Conservation (phyloP, 1,140 invertebrate genomes). For the Rhagoletis pomonella region DNA sequence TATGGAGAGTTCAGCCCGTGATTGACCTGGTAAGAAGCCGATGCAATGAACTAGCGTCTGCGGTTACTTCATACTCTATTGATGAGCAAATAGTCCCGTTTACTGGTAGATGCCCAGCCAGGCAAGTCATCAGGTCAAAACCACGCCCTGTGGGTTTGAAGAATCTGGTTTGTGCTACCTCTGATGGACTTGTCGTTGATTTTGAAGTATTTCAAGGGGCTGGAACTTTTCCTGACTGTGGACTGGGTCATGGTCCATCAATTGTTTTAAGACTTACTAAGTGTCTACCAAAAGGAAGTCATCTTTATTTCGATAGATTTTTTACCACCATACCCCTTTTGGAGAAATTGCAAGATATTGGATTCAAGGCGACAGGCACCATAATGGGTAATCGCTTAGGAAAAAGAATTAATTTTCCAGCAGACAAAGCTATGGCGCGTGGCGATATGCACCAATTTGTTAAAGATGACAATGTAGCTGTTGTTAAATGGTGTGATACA, state of each 20-base stretch:
- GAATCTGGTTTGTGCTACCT: conserved; percentile 30
- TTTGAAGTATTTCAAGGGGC: conserved; percentile 35
- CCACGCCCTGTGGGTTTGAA: conserved; percentile 50
- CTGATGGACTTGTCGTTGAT: background rate
- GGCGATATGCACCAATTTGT: conserved; percentile 11
- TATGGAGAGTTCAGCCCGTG: conserved; percentile 6
- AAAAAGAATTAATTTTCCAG: too few relatives aligned
- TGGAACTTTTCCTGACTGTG: conserved; percentile 55
- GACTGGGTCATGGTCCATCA: conserved; percentile 46
- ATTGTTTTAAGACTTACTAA: conserved; percentile 49
- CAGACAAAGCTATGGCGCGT: background rate
- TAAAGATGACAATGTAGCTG: background rate
- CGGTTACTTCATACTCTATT: conserved; percentile 56
- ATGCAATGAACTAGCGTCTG: conserved; percentile 35
- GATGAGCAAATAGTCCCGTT: conserved; percentile 66
- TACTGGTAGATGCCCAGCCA: conserved; percentile 58
- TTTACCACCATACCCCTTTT: conserved; percentile 53
- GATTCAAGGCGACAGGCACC: background rate
- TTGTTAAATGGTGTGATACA: conserved; percentile 23
- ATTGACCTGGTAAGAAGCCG: background rate
- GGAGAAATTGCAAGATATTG: conserved; percentile 20
- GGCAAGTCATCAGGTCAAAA: conserved; percentile 58
- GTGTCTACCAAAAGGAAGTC: conserved; percentile 49
- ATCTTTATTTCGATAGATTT: conserved; percentile 54
- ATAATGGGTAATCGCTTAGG: background rate